Base-by-base conservation (phyloP, 2,113 vertebrate species). In the Plecotus auritus region DNA sequence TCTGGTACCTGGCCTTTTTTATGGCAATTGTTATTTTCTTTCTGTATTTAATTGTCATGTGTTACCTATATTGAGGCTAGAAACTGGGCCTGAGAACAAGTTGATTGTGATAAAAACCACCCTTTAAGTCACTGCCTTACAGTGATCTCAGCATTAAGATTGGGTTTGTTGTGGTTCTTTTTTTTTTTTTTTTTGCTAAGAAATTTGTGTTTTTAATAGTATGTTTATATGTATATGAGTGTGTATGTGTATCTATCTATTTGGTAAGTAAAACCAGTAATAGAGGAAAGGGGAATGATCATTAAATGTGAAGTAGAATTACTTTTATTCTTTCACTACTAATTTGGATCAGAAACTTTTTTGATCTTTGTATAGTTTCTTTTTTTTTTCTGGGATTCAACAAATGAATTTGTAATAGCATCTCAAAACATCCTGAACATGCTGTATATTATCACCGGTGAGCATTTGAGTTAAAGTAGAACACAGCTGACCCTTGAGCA, bases 1-100 rank as follows among this genome's bases (percentile, higher is more conserved):
- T 94, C 67, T 96, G 70, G 64, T 95, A 32, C 67, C 56, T 94
- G 35, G 6, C 89, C 64, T 96, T 93, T 94, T n/a, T 61, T 92
- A 47, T 1, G 22, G 47, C 76, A 81, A 76, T 83, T 84, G 32
- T 82, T 95, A 22, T 69, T 96, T 88, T 88, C 73, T 94, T 92
- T 88, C 67, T 92, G 10, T 88, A 78, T 80, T 85, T 94, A 94
- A 76, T 88, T 56, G 20, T 78, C 76, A 32, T 90, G 47, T 45
- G 61, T 85, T 95, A 42, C 91, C 80, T 97, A 22, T 85, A 51
- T 30, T 70, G 49, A 86, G 30, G 76, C 66, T 91, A 59, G 74
- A 85, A 95, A 90, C 11, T 94, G 54, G 81, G 61, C 17, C 70
- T 40, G 6, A 72, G 69, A 85, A 77, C 42, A 92, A 70, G 42